phyloP scores from a whole-genome alignment of 1,140 invertebrate species.

The Aphidius gifuensis region DNA sequence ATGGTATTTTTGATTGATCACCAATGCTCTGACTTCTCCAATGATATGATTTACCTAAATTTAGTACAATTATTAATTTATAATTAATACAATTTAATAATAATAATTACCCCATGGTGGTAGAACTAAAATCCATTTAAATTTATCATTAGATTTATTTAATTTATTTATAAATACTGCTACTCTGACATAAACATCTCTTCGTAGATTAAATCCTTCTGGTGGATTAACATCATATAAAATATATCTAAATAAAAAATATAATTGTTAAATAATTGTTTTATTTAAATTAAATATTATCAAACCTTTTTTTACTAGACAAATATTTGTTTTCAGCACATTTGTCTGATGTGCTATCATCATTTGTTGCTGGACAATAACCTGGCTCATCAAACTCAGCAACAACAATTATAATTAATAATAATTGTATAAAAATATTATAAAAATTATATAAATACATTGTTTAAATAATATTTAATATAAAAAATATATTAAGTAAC shows the following conservation, averaged over 20 bases:
- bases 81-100: neutral
- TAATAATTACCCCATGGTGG: constrained; percentile 78
- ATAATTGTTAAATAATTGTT: no score
- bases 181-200: constrained; percentile 93
- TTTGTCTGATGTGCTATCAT: no score
- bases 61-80: neutral
- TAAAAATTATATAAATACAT: no score
- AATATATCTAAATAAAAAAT: constrained; percentile 60
- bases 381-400: no score
- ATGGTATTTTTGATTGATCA: constrained; percentile 62
- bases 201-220: constrained; percentile 94
- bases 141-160: constrained; percentile 53
- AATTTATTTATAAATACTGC: constrained; percentile 75
- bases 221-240: constrained; percentile 91
- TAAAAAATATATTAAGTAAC: no score
- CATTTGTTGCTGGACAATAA: no score
- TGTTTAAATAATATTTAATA: no score
- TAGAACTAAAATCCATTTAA: constrained; percentile 67
- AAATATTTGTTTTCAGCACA: no score
- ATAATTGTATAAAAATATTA: no score
- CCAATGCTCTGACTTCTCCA: constrained; percentile 69
- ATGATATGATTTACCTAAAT: constrained; percentile 68
- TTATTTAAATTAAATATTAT: no score
- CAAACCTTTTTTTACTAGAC: no score
- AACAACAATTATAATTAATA: no score